Base-by-base conservation (phyloP, 2,888 invertebrate genomes). In the Chydorus sphaericus region DNA sequence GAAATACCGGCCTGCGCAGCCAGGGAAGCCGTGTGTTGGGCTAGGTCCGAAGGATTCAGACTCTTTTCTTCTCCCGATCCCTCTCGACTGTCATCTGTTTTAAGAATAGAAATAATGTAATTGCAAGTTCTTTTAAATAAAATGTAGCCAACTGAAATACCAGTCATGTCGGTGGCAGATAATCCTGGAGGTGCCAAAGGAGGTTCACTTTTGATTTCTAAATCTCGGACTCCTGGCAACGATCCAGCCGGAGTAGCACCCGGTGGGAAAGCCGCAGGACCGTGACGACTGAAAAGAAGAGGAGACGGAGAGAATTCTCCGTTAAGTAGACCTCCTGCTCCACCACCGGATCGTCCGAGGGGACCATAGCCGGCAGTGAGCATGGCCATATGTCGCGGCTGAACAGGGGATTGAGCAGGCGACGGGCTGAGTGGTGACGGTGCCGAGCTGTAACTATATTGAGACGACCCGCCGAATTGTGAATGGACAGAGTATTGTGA, bases 371-470 rank as follows among this genome's bases (percentile, higher is more conserved):
- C 49, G 18, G 55, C 48, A 4, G 55, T 31, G 20, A 55, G 23
- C 48, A 55, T 55, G 49, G 55, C 55, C 55, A 54, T 53, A 36
- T 60, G 62, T 14, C 59, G 48, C 16, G 59, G 53, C 53, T 87
- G 87, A 48, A 89, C 83, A n/a, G 89, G 89, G 37, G 88, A 88
- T 67, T 89, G 88, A 18, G 86, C 87, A 29, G 88, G 88, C 60
- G 84, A 84, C 20, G 56, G 56, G 37, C 37, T 66, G 83, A 85
- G 70, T 82, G 74, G 74, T 37, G 74, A 73, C 26, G 75, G 73
- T 52, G 59, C 36, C 29, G 74, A 73, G 51, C 73, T 73, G 23
- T 62, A 62, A 33, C 85, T 85, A 72, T 88, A 88, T 53, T 62
- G 62, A 10, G 64, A 64, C n/a, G n/a, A n/a, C 67, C 88, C 89